phyloP scores from a whole-genome alignment of 2,797 vertebrate species.

The Delichon dasypus region DNA sequence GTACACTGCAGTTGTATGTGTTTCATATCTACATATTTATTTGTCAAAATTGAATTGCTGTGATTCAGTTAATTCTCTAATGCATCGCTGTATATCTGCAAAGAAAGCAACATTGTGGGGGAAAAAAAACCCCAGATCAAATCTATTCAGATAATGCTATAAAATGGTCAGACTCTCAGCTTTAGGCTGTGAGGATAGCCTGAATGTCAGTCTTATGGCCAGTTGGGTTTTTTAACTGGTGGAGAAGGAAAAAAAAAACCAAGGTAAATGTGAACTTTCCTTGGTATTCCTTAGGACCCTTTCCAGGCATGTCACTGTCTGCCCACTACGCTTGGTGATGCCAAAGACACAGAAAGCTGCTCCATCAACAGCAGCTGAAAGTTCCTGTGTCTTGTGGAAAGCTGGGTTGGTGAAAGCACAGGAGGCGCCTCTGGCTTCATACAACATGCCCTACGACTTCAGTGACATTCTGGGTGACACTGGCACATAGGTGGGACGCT shows the following conservation, averaged over 20 bases:
- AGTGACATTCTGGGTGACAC: background rate
- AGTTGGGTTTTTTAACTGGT: background rate
- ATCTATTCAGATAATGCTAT: background rate
- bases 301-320: background rate
- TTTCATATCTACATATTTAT: background rate
- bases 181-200: background rate
- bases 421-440: accelerated
- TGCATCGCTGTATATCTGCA: background rate
- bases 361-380: background rate
- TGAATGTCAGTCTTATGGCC: background rate
- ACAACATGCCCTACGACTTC: background rate
- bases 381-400: background rate
- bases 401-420: background rate
- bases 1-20: background rate
- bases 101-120: background rate
- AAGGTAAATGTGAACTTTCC: background rate
- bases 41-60: background rate
- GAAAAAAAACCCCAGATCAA: accelerated
- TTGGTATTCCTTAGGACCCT: background rate
- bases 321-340: background rate
- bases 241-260: background rate
- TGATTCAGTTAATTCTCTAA: background rate
- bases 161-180: background rate
- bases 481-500: background rate
- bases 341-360: background rate